These are phyloP conservation scores for Sapayoa aenigma DNA, from an alignment of 2,113 vertebrate species.

Conservation along the genomic window DNA sequence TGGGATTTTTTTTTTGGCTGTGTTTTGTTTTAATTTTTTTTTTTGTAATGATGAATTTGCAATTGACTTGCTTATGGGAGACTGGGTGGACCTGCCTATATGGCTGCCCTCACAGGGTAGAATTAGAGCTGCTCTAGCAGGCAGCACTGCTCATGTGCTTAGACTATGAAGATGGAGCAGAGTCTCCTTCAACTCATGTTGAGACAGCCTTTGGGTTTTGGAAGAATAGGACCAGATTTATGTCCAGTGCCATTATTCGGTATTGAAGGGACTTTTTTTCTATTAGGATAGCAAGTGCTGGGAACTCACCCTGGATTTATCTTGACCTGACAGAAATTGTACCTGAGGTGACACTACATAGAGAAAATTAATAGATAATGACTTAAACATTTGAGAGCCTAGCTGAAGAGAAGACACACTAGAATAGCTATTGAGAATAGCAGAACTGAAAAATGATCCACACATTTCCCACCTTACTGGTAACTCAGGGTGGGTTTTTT, in stretches of 20 bases:
- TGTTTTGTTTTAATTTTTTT: neutral
- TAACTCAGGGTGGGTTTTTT: neutral
- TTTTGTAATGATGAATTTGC: neutral
- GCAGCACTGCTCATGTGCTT: neutral
- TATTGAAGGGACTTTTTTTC: neutral
- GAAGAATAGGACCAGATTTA: neutral
- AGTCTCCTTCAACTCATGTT: neutral
- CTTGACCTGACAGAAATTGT: neutral
- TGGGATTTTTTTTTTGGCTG: too few relatives aligned
- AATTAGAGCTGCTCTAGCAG: neutral
- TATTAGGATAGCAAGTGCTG: neutral
- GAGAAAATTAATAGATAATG: neutral
- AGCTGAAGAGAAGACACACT: neutral
- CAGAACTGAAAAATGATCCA: conserved; percentile 17
- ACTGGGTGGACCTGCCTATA: neutral
- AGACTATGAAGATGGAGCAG: neutral
- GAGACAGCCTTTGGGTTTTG: neutral
- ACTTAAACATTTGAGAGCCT: neutral
- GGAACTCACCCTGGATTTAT: neutral
- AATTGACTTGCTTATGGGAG: neutral
- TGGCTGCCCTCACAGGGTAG: neutral
- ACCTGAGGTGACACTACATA: neutral
- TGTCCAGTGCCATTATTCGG: neutral
- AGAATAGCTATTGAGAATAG: neutral
- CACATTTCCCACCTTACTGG: conserved; percentile 2